Conservation (phyloP, 1,140 invertebrate species). For the Mylabris phalerata region DNA sequence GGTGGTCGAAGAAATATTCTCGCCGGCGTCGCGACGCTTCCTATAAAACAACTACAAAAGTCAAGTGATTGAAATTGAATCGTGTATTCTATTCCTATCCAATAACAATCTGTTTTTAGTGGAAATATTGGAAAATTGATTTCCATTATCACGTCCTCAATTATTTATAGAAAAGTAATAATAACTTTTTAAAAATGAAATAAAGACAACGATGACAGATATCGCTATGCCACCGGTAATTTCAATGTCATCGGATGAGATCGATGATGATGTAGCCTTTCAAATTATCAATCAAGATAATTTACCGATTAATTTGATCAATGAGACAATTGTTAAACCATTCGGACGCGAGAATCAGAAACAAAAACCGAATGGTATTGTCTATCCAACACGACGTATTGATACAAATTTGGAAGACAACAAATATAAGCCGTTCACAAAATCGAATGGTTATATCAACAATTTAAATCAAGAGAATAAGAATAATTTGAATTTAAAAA, state of each 20-base stretch:
- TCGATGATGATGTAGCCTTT: slow-evolving; percentile 43
- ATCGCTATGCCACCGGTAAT: slow-evolving; percentile 13
- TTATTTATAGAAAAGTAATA: background rate
- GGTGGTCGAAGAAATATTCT: background rate
- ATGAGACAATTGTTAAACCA: slow-evolving; percentile 38
- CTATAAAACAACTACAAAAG: background rate
- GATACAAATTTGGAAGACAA: slow-evolving; percentile 35
- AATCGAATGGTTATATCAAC: slow-evolving; percentile 35
- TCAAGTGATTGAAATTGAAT: too few species aligned
- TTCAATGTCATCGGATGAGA: slow-evolving; percentile 37
- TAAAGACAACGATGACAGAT: slow-evolving; percentile 1
- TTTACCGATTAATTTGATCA: slow-evolving; percentile 34
- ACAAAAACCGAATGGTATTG: slow-evolving; percentile 46
- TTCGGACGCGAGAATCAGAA: slow-evolving; percentile 35
- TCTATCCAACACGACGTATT: slow-evolving; percentile 44
- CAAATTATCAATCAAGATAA: slow-evolving; percentile 46
- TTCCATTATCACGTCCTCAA: background rate
- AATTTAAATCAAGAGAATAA: slow-evolving; percentile 21
- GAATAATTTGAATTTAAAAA: slow-evolving; percentile 27
- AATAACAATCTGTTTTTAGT: too few species aligned
- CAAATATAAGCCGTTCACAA: slow-evolving; percentile 35
- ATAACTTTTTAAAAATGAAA: background rate
- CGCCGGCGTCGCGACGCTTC: slow-evolving; percentile 6
- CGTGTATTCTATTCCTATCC: too few species aligned
- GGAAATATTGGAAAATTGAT: background rate